Evolutionary conservation across 2,113 vertebrate genomes (phyloP).

Genomic region (Stictonetta naevosa): DNA sequence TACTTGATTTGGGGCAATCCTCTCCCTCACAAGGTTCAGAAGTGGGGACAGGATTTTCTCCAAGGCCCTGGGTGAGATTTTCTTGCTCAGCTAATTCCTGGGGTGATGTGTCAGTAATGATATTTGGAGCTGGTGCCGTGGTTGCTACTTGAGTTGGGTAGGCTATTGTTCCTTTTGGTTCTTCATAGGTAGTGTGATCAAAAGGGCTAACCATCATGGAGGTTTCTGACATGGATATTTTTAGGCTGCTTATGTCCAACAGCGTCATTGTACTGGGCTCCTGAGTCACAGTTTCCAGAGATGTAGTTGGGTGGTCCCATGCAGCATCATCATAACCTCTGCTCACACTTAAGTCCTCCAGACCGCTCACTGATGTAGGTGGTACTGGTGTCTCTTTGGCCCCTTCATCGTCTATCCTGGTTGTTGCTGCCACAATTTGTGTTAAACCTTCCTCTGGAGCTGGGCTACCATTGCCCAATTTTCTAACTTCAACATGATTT

Average conservation of each 20-base stretch:
- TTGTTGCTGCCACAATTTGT: constrained; percentile 23
- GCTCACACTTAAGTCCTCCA: constrained; percentile 56
- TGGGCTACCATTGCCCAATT: background rate
- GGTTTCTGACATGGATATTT: constrained; percentile 63
- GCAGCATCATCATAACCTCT: background rate
- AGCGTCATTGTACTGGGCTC: background rate
- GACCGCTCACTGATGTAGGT: constrained; percentile 35
- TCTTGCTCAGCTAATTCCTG: constrained; percentile 72
- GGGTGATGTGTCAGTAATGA: constrained; percentile 43
- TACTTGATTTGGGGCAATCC: constrained; percentile 73
- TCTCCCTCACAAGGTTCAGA: constrained; percentile 72
- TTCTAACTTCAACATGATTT: constrained; percentile 72
- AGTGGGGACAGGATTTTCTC: constrained; percentile 71
- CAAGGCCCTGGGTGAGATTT: constrained; percentile 76
- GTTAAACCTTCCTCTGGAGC: constrained; percentile 54
- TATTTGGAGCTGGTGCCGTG: constrained; percentile 30
- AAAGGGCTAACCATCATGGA: constrained; percentile 39
- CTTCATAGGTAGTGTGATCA: background rate
- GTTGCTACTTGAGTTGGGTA: constrained; percentile 31
- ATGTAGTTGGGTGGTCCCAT: constrained; percentile 12
- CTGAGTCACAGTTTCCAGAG: constrained; percentile 42
- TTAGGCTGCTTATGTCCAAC: constrained; percentile 47
- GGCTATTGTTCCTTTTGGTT: background rate
- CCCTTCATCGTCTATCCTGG: background rate
- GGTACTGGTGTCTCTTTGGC: background rate